Evolutionary conservation across 1,140 invertebrate genomes (phyloP), one percentile per base, ranked within the genome.

Genomic region (Wiebesia pumilae): DNA sequence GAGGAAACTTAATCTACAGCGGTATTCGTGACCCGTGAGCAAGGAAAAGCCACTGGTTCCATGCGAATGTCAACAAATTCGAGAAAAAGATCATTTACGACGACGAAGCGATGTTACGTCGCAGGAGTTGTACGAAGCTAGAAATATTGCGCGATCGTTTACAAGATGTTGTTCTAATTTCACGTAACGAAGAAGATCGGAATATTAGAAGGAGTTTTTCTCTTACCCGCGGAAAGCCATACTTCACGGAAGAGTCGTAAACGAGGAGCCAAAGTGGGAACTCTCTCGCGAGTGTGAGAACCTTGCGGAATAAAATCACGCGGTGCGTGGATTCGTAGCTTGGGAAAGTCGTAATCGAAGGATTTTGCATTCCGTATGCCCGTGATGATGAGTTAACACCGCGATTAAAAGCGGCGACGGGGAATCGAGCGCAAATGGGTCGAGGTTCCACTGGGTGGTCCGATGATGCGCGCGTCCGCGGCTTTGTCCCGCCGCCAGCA

Each of bases 51-150:
- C 9, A 24, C 40, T n/a, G 43, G 43, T 75, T 75, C 21, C 10
- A 75, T 75, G 43, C n/a, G 38, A 75, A 75, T 75, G 35, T 75
- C 27, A 43, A 43, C 38, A 43, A 75, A 75, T 38, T 43, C 38
- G 35, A 73, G 35, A 38, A 24, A 21, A 35, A 19, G 4, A 71
- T 71, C 10, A 0, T n/a, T 35, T 71, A 71, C 38, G 67, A 2
- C 38, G 38, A 71, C 27, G 67, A 71, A 38, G 14, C 33, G 30
- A 16, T 12, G 6, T 16, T 71, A 38, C 38, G 33, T 38, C 21
- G 69, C 40, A 71, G 0, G 69, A 38, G 33, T 16, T 24, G 69
- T 30, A 30, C 19, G 7, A 10, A 6, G 69, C 16, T 3, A 71
- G 69, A 71, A 33, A 71, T n/a, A 19, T 71, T 10, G 7, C 35